Conservation (phyloP, 2,113 vertebrate species). For the Heptranchias perlo region DNA sequence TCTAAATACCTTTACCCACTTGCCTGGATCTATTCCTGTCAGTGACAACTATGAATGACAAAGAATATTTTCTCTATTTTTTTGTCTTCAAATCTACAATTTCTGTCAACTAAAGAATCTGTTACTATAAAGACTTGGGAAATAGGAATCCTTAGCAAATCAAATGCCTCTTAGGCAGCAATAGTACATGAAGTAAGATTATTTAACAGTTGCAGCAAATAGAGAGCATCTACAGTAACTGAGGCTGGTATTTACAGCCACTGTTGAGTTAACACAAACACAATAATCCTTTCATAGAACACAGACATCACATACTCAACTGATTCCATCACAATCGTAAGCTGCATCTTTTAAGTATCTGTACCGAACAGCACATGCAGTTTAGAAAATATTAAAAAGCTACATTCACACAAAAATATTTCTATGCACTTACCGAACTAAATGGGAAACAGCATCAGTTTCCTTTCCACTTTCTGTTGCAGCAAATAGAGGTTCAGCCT, state of each 20-base stretch:
- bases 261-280: slow-evolving; percentile 13
- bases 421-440: slow-evolving; percentile 20
- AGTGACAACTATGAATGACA: neutral
- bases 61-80: neutral
- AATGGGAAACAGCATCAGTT: slow-evolving; percentile 30
- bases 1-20: neutral
- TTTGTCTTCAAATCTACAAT: slow-evolving; percentile 7
- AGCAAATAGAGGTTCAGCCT: slow-evolving; percentile 44
- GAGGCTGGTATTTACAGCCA: neutral
- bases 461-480: slow-evolving; percentile 40
- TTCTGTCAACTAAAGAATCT: neutral
- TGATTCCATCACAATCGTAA: neutral
- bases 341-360: neutral
- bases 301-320: neutral
- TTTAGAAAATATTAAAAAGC: neutral
- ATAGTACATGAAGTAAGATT: neutral
- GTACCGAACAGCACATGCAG: neutral
- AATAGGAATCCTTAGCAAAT: neutral
- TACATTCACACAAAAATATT: neutral
- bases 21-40: neutral
- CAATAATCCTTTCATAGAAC: slow-evolving; percentile 8
- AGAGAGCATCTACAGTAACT: neutral
- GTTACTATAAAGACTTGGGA: neutral
- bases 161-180: neutral
- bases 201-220: neutral